Percentiles rank a stretch among this genome's conserved stretches.
phyloP scores from a whole-genome alignment of 2,797 vertebrate species.

The Phoxinus dragarum region DNA sequence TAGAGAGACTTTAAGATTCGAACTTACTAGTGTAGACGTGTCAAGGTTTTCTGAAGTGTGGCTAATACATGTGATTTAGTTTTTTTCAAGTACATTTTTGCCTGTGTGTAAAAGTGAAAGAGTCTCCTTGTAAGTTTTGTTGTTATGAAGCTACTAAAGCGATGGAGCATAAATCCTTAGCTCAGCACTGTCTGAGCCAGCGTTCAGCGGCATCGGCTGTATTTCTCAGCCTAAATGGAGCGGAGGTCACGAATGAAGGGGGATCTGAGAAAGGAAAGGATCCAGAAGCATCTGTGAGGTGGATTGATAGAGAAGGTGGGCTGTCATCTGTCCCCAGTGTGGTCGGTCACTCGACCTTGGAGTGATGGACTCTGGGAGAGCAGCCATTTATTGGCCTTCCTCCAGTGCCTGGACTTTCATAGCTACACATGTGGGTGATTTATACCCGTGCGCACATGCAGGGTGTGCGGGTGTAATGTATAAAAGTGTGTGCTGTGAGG shows the following conservation, averaged over 20 bases:
- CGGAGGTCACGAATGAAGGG: slow-evolving; percentile 31
- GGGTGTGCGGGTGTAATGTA: slow-evolving; percentile 38
- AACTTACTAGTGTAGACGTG: neutral
- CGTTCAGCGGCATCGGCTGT: slow-evolving; percentile 9
- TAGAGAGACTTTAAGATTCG: neutral
- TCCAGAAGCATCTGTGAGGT: slow-evolving; percentile 24
- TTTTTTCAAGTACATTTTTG: neutral
- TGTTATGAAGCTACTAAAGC: slow-evolving; percentile 54
- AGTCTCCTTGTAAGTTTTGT: slow-evolving; percentile 51
- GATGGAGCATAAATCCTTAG: slow-evolving; percentile 61
- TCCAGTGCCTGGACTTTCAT: slow-evolving; percentile 58
- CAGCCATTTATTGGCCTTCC: slow-evolving; percentile 62
- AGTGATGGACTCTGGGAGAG: slow-evolving; percentile 66
- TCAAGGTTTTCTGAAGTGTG: neutral
- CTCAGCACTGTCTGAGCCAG: slow-evolving; percentile 56
- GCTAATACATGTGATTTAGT: neutral
- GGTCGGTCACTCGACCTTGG: slow-evolving; percentile 58
- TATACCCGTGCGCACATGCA: slow-evolving; percentile 69
- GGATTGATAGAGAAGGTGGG: neutral
- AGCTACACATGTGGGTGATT: slow-evolving; percentile 73
- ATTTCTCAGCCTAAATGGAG: slow-evolving; percentile 58
- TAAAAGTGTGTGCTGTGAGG: neutral
- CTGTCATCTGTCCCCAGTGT: slow-evolving; percentile 33
- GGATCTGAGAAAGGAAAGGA: slow-evolving; percentile 54
- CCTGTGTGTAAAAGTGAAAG: slow-evolving; percentile 43